Conservation (phyloP, 2,797 vertebrate genomes). For the Anguilla obscura region DNA sequence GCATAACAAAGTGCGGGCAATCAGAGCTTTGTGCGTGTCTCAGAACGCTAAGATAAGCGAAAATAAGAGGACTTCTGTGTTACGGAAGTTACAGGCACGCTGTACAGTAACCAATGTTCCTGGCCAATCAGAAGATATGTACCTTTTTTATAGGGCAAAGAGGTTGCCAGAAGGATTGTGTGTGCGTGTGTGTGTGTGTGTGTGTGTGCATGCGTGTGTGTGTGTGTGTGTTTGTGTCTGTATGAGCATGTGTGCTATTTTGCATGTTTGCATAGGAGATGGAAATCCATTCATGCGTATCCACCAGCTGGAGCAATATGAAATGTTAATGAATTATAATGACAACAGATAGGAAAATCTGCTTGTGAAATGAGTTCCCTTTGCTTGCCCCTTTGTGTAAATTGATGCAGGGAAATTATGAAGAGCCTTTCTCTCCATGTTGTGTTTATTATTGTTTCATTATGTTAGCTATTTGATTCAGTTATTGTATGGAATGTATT, state of each 20-base stretch:
- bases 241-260: slow-evolving; percentile 1
- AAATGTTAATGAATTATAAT: not conserved
- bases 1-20: slow-evolving; percentile 7
- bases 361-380: not conserved
- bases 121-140: slow-evolving; percentile 9
- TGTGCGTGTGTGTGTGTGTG: slow-evolving; percentile 4
- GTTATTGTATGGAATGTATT: not conserved
- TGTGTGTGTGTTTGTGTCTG: not conserved
- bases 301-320: not conserved
- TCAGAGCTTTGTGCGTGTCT: not conserved
- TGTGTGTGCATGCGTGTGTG: not conserved
- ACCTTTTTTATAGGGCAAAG: not conserved
- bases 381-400: not conserved
- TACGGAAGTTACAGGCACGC: not conserved
- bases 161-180: not conserved
- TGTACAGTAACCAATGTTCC: not conserved
- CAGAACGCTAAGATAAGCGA: not conserved
- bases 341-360: not conserved
- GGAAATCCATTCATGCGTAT: not conserved
- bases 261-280: not conserved
- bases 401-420: not conserved
- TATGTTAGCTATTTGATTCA: not conserved
- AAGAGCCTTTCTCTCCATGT: not conserved
- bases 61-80: not conserved
- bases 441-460: not conserved